Conservation (phyloP, 2,888 invertebrate genomes). For the Augiades crinisus region DNA sequence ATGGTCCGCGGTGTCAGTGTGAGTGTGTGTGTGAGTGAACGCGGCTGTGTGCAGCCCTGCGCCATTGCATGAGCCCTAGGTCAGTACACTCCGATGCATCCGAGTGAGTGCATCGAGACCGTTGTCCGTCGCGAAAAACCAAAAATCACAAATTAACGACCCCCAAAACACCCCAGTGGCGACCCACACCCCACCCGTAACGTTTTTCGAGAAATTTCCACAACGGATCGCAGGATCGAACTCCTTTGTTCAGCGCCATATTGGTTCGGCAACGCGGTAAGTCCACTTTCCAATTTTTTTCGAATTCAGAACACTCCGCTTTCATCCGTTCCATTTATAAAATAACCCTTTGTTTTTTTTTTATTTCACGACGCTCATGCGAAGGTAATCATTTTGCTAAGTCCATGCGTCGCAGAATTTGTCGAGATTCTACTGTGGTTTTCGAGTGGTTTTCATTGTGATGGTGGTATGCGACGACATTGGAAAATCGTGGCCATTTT, state of each 20-base stretch:
- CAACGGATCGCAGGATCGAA: slow-evolving; percentile 5
- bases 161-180: slow-evolving; percentile 11
- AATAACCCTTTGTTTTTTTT: slow-evolving; percentile 36
- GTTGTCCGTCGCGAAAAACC: slow-evolving; percentile 30
- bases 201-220: neutral
- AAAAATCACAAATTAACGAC: slow-evolving; percentile 35
- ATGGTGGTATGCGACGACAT: no score
- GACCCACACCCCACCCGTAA: neutral
- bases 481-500: no score
- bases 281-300: slow-evolving; percentile 54
- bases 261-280: slow-evolving; percentile 49
- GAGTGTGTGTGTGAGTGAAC: slow-evolving; percentile 30
- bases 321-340: slow-evolving; percentile 37
- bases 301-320: slow-evolving; percentile 34
- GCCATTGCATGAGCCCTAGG: slow-evolving; percentile 50
- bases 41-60: slow-evolving; percentile 43
- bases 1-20: neutral
- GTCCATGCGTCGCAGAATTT: slow-evolving; percentile 6
- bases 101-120: slow-evolving; percentile 42
- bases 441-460: neutral
- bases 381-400: slow-evolving; percentile 28
- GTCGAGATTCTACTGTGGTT: neutral
- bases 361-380: slow-evolving; percentile 18
- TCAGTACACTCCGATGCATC: slow-evolving; percentile 49
- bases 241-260: slow-evolving; percentile 55